These are phyloP conservation scores for Paralichthys olivaceus DNA, from an alignment of 2,113 vertebrate genomes.

Conservation along the genomic window DNA sequence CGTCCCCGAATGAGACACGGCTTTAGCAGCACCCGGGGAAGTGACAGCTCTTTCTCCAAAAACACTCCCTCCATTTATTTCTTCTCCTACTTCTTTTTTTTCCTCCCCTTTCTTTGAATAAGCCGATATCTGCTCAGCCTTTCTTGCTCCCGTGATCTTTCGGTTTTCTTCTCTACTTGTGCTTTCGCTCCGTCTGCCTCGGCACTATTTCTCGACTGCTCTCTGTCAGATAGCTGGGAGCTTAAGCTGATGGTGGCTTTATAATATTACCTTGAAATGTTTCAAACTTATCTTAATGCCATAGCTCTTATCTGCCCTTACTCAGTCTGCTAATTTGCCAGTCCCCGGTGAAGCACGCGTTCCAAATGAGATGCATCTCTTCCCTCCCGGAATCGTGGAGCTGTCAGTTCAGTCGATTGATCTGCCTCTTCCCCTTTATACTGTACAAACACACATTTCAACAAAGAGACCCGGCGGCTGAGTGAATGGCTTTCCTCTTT, in stretches of 20 bases:
- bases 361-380: slow-evolving; percentile 52
- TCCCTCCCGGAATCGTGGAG: slow-evolving; percentile 27
- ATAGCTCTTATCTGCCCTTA: slow-evolving; percentile 60
- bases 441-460: slow-evolving; percentile 21
- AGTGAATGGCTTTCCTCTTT: slow-evolving; percentile 29
- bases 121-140: slow-evolving; percentile 28
- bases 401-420: slow-evolving; percentile 42
- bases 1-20: slow-evolving; percentile 42
- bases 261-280: slow-evolving; percentile 73
- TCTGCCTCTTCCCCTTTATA: slow-evolving; percentile 20
- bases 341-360: slow-evolving; percentile 16
- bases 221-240: slow-evolving; percentile 44
- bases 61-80: slow-evolving; percentile 10
- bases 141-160: slow-evolving; percentile 39
- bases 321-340: slow-evolving; percentile 41
- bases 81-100: background rate
- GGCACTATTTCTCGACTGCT: slow-evolving; percentile 34
- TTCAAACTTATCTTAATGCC: slow-evolving; percentile 69
- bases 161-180: slow-evolving; percentile 37
- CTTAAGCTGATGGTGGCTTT: slow-evolving; percentile 71
- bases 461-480: background rate
- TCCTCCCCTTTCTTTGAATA: slow-evolving; percentile 36
- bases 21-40: slow-evolving; percentile 56
- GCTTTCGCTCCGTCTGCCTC: slow-evolving; percentile 6
- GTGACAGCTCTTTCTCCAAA: slow-evolving; percentile 45